Base-by-base conservation (phyloP, 2,797 vertebrate genomes). In the Takifugu ocellatus region DNA sequence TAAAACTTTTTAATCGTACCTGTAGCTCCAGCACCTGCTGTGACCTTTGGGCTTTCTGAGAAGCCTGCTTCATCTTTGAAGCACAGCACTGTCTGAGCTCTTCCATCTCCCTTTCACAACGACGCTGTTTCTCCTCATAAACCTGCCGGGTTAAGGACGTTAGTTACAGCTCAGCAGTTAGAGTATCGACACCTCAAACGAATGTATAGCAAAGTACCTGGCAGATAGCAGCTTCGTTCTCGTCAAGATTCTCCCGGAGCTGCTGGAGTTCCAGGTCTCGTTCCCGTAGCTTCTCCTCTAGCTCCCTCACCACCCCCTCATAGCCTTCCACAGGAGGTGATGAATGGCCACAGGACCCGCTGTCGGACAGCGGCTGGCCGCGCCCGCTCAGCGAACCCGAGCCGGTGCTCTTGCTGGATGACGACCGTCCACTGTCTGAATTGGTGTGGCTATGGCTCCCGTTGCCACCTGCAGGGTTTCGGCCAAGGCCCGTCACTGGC, bases 1-100 rank as follows among this genome's bases (percentile, higher is more conserved):
- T 44, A 29, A 46, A 49, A n/a, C 27, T 48, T 2, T 66, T 51
- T 4, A n/a, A 61, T 46, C 27, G 3, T 53, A 89, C 89, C 87
- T 99, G 96, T 61, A 99, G 89, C 84, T 99, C 97, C 49, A 98
- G 89, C 75, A 97, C 94, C 87, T 99, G 97, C 70, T 99, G 97
- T 2, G 93, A 86, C 49, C 96, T 92, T 84, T 96, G 94, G 0
- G 92, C 93, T 51, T 94, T 94, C 67, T 96, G 95, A 5, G 94
- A 92, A 0, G 92, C 91, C 84, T 95, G 95, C 78, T 94, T 93
- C 0, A 94, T 93, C 85, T 94, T 94, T 10, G 85, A 56, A 0
- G 87, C 84, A 3, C 93, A 95, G 78, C 79, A 94, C 83, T 95
- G 94, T 55, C 94, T 90, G 59, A 94, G 85, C 59, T 93, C 93